Conservation (phyloP, 1,140 invertebrate genomes). For the Harlomillsia oculata region DNA sequence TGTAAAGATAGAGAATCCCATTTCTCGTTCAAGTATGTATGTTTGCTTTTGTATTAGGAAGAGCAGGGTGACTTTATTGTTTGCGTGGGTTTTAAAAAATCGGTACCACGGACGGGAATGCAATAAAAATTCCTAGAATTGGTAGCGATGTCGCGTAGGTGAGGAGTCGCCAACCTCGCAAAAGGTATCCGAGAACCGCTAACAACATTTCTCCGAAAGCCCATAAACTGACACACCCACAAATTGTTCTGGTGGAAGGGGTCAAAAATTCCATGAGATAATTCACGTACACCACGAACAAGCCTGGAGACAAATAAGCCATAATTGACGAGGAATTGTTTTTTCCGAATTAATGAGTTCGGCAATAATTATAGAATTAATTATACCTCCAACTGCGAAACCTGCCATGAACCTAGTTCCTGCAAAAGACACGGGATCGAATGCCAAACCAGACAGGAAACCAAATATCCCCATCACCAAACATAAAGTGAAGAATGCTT, state of each 20-base stretch:
- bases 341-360: background rate
- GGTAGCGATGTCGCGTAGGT: conserved; percentile 3
- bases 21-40: no score
- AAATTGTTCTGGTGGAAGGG: conserved; percentile 5
- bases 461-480: conserved; percentile 7
- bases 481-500: conserved; percentile 1
- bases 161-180: conserved; percentile 15
- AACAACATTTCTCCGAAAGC: conserved; percentile 19
- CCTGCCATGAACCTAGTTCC: conserved; percentile 1
- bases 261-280: conserved; percentile 22
- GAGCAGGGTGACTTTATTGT: no score
- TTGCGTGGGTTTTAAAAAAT: no score
- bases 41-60: no score
- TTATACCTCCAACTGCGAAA: conserved; percentile 9
- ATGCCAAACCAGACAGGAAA: background rate
- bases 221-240: conserved; percentile 9
- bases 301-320: background rate
- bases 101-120: conserved; percentile 19
- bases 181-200: conserved; percentile 13
- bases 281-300: conserved; percentile 8
- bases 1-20: conserved; percentile 10
- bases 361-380: background rate
- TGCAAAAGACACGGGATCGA: background rate
- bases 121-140: conserved; percentile 4
- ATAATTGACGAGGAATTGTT: background rate